Evolutionary conservation across 1,140 invertebrate genomes (phyloP).

Genomic region (Hyles euphorbiae): DNA sequence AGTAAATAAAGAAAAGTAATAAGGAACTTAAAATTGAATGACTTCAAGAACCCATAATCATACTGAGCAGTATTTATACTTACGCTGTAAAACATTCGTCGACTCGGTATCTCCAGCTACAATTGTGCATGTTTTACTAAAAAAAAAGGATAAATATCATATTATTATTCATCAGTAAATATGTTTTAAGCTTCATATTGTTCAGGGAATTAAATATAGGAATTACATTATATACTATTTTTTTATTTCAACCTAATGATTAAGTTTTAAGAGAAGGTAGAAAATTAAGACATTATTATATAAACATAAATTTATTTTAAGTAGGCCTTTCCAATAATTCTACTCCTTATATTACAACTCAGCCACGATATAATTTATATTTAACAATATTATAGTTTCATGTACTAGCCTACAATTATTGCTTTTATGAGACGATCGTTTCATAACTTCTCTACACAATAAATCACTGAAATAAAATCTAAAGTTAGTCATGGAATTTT

Average conservation of each 20-base stretch:
- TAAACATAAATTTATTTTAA: slow-evolving; percentile 62
- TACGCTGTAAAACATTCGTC: background rate
- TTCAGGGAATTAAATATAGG: too few species aligned
- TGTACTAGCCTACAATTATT: background rate
- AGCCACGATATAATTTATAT: slow-evolving; percentile 8
- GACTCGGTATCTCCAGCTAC: too few species aligned
- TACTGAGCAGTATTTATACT: background rate
- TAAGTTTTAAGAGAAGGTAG: too few species aligned
- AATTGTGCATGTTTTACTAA: too few species aligned
- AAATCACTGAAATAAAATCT: too few species aligned
- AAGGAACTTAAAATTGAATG: background rate
- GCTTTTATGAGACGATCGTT: slow-evolving; percentile 1
- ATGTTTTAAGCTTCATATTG: too few species aligned
- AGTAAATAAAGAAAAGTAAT: slow-evolving; percentile 27
- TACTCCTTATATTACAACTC: slow-evolving; percentile 16
- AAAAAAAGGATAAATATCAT: too few species aligned
- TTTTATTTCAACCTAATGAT: too few species aligned
- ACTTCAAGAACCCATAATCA: background rate
- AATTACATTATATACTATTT: too few species aligned
- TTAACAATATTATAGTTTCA: background rate
- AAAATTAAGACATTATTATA: slow-evolving; percentile 33
- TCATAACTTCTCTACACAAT: too few species aligned
- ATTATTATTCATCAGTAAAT: too few species aligned
- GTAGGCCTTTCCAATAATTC: slow-evolving; percentile 34
- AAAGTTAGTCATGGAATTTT: too few species aligned